These are phyloP conservation scores for Distichodus sexfasciatus DNA, from an alignment of 2,797 vertebrate species.

Conservation along the genomic window DNA sequence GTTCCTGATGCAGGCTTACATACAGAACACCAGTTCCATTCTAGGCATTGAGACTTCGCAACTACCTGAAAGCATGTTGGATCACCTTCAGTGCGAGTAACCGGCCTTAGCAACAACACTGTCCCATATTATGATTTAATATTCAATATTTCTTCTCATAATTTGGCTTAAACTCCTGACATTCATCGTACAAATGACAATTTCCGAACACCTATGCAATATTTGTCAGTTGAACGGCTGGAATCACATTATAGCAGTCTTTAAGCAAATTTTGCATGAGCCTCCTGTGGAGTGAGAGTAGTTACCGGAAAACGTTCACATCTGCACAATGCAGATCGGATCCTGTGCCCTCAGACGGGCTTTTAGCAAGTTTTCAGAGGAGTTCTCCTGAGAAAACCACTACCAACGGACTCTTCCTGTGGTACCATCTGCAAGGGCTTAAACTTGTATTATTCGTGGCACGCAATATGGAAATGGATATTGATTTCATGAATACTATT, in stretches of 20 bases:
- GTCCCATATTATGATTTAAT: no score
- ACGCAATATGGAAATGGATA: slow-evolving; percentile 77
- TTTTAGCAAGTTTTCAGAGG: slow-evolving; percentile 40
- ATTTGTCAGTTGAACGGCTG: slow-evolving; percentile 19
- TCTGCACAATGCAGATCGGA: slow-evolving; percentile 41
- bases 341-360: slow-evolving; percentile 25
- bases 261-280: slow-evolving; percentile 34
- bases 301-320: slow-evolving; percentile 12
- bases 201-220: no score
- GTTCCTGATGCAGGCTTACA: no score
- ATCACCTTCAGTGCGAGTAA: no score
- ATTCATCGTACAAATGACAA: no score
- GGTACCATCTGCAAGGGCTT: slow-evolving; percentile 65
- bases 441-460: slow-evolving; percentile 66
- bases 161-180: no score
- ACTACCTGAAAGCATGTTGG: no score
- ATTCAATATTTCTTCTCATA: no score
- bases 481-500: slow-evolving; percentile 81
- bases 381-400: slow-evolving; percentile 46
- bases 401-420: slow-evolving; percentile 66
- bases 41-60: no score
- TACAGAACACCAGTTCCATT: no score
- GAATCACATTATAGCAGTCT: slow-evolving; percentile 33
- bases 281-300: neutral
- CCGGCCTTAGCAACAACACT: no score